Evolutionary conservation across 92 coral and sea anemone species (phyloP), one percentile per base, ranked within the genome.

Genomic region (Parazoanthus atlanticus): DNA sequence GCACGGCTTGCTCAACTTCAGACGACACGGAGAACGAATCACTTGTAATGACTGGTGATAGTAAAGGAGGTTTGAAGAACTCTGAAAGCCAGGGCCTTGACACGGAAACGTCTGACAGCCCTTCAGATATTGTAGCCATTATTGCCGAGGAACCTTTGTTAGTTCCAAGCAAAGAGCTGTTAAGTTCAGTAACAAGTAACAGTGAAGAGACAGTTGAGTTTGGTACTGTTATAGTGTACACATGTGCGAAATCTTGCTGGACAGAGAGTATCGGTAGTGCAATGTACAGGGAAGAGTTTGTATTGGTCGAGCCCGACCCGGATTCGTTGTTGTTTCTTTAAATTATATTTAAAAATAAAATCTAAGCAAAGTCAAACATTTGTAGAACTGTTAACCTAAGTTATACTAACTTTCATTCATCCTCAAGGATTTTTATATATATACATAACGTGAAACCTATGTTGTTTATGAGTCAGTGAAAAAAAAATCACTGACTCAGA

Each of bases 201-300:
- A 21, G 1, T 41, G 94, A 91, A 43, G 52, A 80, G 41, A 34
- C 83, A 6, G 89, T 95, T 58, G 99, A 97, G 89, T 97, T 97
- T 88, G 99, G 98, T 17, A 95, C 99, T 76, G 98, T 95, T 1
- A 58, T 95, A 65, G 95, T 95, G 26, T 95, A 91, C 89, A 88
- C 98, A 5, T 97, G 99, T 82, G 71, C 94, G 38, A 81, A 83
- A 46, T 93, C 95, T 43, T 97, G 99, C 66, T 97, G 99, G 99
- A 64, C 89, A 81, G 92, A 88, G 30, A 86, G 40, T 41, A 25
- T 64, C 8, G 86, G 34, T 0, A 65, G 46, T 26, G 76, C 2
- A 4, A 4, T 8, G 12, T 93, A 85, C 36, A 72, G 93, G 12
- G 95, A 95, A 17, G 99, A 97, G 65, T 88, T 74, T 77, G 90